Conservation (phyloP, 1,140 invertebrate species). For the Diploscapter pachys region DNA sequence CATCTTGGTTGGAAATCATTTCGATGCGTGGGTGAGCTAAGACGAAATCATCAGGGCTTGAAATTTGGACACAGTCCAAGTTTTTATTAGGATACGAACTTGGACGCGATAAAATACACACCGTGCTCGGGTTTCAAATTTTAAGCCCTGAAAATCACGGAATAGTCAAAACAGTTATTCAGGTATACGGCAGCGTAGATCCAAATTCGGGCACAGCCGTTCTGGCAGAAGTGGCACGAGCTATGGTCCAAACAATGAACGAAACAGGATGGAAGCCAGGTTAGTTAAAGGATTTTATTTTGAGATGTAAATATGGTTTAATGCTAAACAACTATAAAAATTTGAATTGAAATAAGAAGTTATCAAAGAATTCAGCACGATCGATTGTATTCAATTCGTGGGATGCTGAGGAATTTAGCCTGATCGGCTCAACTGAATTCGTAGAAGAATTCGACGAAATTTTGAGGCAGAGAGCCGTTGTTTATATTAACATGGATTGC, state of each 20-base stretch:
- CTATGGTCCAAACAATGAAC: slow-evolving; percentile 59
- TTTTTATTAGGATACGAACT: too few species aligned
- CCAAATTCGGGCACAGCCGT: slow-evolving; percentile 62
- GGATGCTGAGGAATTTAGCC: slow-evolving; percentile 63
- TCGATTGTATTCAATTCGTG: slow-evolving; percentile 61
- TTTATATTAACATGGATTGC: slow-evolving; percentile 55
- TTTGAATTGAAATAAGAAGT: background rate
- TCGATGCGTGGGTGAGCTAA: slow-evolving; percentile 63
- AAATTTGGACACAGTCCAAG: too few species aligned
- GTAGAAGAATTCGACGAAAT: slow-evolving; percentile 55
- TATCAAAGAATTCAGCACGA: slow-evolving; percentile 7
- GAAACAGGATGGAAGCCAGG: slow-evolving; percentile 60
- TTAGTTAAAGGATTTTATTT: slow-evolving; percentile 1
- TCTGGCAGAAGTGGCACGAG: slow-evolving; percentile 63
- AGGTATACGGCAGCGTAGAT: slow-evolving; percentile 57
- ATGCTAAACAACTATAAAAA: background rate
- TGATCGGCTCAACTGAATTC: slow-evolving; percentile 61
- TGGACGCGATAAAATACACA: too few species aligned
- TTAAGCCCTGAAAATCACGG: too few species aligned
- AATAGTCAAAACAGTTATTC: too few species aligned
- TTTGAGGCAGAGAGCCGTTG: slow-evolving; percentile 47
- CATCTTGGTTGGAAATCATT: slow-evolving; percentile 65
- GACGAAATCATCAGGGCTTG: too few species aligned
- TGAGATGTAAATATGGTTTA: background rate
- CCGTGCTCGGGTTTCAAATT: too few species aligned